phyloP scores from a whole-genome alignment of 1,140 invertebrate genomes.

The Zophobas atratus region DNA sequence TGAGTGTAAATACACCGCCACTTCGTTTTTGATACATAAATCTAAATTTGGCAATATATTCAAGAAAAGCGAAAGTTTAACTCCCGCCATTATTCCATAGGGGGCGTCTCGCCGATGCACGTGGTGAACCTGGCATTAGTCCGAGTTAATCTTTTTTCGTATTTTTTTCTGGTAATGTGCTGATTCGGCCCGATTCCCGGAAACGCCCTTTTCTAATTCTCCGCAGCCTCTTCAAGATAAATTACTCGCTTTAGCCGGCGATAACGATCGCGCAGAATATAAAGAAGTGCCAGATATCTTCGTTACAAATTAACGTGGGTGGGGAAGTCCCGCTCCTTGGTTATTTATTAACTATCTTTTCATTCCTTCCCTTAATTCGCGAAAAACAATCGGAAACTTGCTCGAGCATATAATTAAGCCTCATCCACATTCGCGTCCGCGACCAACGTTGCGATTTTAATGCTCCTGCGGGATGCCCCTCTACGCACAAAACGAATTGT shows the following conservation, averaged over 20 bases:
- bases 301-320: slow-evolving; percentile 57
- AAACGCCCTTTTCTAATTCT: slow-evolving; percentile 56
- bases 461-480: slow-evolving; percentile 21
- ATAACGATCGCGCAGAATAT: slow-evolving; percentile 59
- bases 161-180: slow-evolving; percentile 54
- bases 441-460: slow-evolving; percentile 25
- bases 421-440: slow-evolving; percentile 3
- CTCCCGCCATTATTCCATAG: too few relatives aligned
- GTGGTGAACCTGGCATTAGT: slow-evolving; percentile 31
- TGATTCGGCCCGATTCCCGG: slow-evolving; percentile 55
- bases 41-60: too few relatives aligned
- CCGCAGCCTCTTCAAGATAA: slow-evolving; percentile 56
- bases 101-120: slow-evolving; percentile 20
- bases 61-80: too few relatives aligned
- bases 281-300: slow-evolving; percentile 60
- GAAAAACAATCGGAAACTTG: slow-evolving; percentile 32
- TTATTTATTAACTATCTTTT: slow-evolving; percentile 45
- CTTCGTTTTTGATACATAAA: too few relatives aligned
- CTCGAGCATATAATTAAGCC: slow-evolving; percentile 43
- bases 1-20: too few relatives aligned
- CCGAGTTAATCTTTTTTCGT: slow-evolving; percentile 53
- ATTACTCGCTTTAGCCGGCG: slow-evolving; percentile 58
- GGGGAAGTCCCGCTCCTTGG: slow-evolving; percentile 26
- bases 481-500: slow-evolving; percentile 31
- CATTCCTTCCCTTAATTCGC: slow-evolving; percentile 27